Percentiles rank a stretch among this genome's conserved stretches.
Conservation (phyloP, 1,140 invertebrate genomes). For the Cherax quadricarinatus region DNA sequence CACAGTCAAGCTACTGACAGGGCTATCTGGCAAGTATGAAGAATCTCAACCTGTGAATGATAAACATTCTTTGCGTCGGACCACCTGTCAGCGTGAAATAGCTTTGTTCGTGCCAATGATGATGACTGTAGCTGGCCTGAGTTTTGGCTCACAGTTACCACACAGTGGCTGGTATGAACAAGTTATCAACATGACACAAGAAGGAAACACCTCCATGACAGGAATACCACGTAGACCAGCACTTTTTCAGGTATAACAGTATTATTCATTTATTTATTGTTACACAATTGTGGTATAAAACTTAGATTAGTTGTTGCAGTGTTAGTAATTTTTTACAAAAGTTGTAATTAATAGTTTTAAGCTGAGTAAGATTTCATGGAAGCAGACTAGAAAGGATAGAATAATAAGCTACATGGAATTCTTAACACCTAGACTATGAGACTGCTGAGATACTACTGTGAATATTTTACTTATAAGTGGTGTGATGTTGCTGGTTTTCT, state of each 20-base stretch:
- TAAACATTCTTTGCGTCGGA: constrained; percentile 29
- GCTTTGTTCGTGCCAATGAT: constrained; percentile 19
- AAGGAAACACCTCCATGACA: neutral
- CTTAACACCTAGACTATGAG: no score
- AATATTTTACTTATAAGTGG: no score
- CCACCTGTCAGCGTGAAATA: constrained; percentile 34
- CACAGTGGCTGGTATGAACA: constrained; percentile 31
- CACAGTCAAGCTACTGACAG: constrained; percentile 30
- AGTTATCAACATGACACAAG: constrained; percentile 12
- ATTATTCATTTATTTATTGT: neutral
- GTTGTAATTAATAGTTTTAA: no score
- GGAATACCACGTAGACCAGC: constrained; percentile 13
- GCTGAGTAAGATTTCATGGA: no score
- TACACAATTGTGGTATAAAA: no score
- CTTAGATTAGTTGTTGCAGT: no score
- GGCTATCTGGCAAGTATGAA: constrained; percentile 49
- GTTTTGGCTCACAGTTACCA: constrained; percentile 43
- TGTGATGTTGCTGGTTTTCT: no score
- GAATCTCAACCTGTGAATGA: constrained; percentile 24
- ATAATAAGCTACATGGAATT: no score
- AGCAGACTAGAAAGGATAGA: no score
- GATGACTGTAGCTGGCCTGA: constrained; percentile 27
- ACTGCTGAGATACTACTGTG: no score
- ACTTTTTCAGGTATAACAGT: constrained; percentile 36
- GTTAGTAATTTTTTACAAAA: no score